Conservation (phyloP, 2,113 vertebrate genomes). For the Alosa alosa region DNA sequence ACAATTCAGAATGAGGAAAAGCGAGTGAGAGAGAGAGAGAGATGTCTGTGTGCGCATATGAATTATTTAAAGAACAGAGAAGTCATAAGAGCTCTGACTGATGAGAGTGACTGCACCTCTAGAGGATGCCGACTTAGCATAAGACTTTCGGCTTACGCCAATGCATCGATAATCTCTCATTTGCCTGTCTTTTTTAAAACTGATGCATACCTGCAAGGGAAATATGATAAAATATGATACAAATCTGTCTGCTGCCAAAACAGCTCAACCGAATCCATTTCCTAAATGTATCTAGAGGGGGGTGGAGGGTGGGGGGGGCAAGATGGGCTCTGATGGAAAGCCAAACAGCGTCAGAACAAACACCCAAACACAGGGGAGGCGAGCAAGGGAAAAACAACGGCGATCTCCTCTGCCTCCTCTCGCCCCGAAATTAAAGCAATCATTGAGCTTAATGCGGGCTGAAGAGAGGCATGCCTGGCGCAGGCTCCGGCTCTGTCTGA, state of each 20-base stretch:
- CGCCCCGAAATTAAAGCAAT: conserved; percentile 49
- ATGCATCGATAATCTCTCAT: conserved; percentile 8
- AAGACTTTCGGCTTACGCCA: conserved; percentile 14
- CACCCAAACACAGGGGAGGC: not conserved
- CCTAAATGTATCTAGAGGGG: not conserved
- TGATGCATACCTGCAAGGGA: not conserved
- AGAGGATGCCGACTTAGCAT: conserved; percentile 12
- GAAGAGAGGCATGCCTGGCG: conserved; percentile 43
- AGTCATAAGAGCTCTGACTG: not conserved
- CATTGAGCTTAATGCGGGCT: conserved; percentile 53
- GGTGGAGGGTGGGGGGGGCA: not conserved
- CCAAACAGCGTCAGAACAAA: not conserved
- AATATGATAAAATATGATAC: not conserved
- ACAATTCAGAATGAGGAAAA: not conserved
- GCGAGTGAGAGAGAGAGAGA: not conserved
- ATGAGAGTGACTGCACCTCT: conserved; percentile 8
- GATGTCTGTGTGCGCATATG: conserved; percentile 15
- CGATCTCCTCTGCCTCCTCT: conserved; percentile 23
- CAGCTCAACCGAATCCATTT: not conserved
- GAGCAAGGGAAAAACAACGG: not conserved
- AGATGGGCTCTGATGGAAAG: not conserved
- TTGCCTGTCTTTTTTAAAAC: not conserved
- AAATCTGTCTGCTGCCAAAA: conserved; percentile 7
- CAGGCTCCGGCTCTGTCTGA: conserved; percentile 51
- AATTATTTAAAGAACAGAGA: conserved; percentile 10